These are phyloP conservation scores for Lepisosteus oculatus DNA, from an alignment of 2,113 vertebrate genomes.

Conservation along the genomic window DNA sequence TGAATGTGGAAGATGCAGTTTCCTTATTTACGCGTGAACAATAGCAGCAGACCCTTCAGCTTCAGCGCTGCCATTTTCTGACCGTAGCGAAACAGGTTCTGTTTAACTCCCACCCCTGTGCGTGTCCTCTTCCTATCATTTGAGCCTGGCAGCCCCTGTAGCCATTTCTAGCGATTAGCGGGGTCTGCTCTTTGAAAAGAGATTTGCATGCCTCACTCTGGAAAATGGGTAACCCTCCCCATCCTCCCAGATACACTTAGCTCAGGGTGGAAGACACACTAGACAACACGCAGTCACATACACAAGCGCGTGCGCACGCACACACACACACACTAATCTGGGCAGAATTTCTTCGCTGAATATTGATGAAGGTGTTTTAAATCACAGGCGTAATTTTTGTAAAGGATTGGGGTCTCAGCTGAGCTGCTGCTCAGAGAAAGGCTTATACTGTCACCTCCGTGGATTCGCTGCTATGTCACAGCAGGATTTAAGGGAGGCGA, in stretches of 20 bases:
- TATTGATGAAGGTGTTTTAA: conserved; percentile 15
- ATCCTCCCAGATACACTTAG: background rate
- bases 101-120: background rate
- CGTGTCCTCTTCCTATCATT: background rate
- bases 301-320: background rate
- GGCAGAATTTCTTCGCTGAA: conserved; percentile 4
- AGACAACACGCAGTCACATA: background rate
- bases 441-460: conserved; percentile 19
- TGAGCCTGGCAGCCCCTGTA: background rate
- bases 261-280: background rate
- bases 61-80: no score
- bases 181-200: conserved; percentile 3
- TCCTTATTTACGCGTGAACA: no score
- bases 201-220: conserved; percentile 6
- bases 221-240: background rate
- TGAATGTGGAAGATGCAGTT: no score
- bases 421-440: background rate
- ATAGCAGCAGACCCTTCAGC: no score
- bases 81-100: background rate
- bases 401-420: conserved; percentile 9
- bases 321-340: conserved; percentile 2
- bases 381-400: background rate
- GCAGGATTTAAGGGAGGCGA: background rate
- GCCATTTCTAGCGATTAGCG: conserved; percentile 4
- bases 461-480: conserved; percentile 11